Conservation (phyloP, 92 coral and sea anemone genomes). For the Palythoa grandiflora region DNA sequence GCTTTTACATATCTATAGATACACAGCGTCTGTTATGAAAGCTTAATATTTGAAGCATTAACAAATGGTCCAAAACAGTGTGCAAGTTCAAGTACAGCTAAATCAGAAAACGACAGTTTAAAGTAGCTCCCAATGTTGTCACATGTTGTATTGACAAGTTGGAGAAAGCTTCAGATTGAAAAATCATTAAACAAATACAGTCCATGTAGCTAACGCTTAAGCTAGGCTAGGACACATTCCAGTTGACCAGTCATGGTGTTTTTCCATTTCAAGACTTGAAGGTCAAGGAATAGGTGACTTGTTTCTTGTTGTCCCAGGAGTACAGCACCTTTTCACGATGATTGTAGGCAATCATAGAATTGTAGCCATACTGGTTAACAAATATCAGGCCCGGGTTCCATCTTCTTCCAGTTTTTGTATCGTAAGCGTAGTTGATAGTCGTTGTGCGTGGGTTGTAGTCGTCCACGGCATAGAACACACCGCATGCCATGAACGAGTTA, state of each 20-base stretch:
- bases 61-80: too few species aligned
- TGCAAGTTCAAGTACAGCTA: too few species aligned
- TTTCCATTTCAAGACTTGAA: slow-evolving; percentile 19
- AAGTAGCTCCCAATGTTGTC: too few species aligned
- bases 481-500: background rate
- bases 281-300: slow-evolving; percentile 59
- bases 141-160: too few species aligned
- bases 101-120: too few species aligned
- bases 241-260: background rate
- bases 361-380: slow-evolving; percentile 62
- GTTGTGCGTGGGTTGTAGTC: slow-evolving; percentile 17
- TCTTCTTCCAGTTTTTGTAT: slow-evolving; percentile 58
- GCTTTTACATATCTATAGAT: too few species aligned
- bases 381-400: slow-evolving; percentile 65
- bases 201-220: background rate
- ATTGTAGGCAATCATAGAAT: slow-evolving; percentile 72
- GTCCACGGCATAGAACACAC: background rate
- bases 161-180: too few species aligned
- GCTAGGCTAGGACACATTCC: background rate
- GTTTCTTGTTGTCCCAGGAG: slow-evolving; percentile 64
- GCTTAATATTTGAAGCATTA: too few species aligned
- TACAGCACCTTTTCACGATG: slow-evolving; percentile 65
- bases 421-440: slow-evolving; percentile 70
- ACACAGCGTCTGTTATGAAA: too few species aligned
- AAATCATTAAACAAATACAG: too few species aligned